Percentiles rank a stretch among this genome's conserved stretches.
phyloP scores from a whole-genome alignment of 2,113 vertebrate genomes.

The Cichladusa arquata region DNA sequence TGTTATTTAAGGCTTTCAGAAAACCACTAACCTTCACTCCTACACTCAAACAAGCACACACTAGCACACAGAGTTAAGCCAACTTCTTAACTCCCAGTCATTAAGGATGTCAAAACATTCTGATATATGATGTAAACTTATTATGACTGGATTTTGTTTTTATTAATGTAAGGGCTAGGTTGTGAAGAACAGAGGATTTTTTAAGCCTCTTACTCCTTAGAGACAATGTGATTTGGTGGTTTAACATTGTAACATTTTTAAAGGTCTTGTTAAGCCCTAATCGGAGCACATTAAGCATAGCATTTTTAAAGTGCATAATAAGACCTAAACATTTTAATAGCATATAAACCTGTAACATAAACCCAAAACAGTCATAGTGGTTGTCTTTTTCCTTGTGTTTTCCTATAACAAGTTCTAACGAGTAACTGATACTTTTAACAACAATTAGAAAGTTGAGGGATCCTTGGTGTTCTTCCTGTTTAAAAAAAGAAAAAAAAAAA shows the following conservation, averaged over 20 bases:
- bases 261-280: constrained; percentile 49
- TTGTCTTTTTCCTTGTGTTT: constrained; percentile 40
- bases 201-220: constrained; percentile 31
- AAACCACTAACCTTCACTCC: constrained; percentile 68
- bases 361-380: constrained; percentile 30
- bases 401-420: constrained; percentile 7
- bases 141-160: constrained; percentile 68
- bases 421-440: background rate
- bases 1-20: constrained; percentile 65
- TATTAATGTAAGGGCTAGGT: constrained; percentile 53
- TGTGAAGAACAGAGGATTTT: constrained; percentile 48
- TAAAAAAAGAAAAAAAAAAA: too few relatives aligned
- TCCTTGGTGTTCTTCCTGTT: background rate
- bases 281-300: constrained; percentile 24
- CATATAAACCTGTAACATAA: constrained; percentile 38
- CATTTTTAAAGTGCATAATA: constrained; percentile 54
- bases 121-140: constrained; percentile 70
- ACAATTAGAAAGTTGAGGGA: background rate
- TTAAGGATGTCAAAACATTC: constrained; percentile 72
- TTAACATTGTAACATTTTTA: constrained; percentile 45
- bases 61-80: constrained; percentile 67
- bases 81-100: constrained; percentile 68
- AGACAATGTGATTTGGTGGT: constrained; percentile 56
- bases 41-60: constrained; percentile 70
- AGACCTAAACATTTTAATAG: constrained; percentile 44